Base-by-base conservation (phyloP, 2,113 vertebrate species). In the Prunella himalayana region DNA sequence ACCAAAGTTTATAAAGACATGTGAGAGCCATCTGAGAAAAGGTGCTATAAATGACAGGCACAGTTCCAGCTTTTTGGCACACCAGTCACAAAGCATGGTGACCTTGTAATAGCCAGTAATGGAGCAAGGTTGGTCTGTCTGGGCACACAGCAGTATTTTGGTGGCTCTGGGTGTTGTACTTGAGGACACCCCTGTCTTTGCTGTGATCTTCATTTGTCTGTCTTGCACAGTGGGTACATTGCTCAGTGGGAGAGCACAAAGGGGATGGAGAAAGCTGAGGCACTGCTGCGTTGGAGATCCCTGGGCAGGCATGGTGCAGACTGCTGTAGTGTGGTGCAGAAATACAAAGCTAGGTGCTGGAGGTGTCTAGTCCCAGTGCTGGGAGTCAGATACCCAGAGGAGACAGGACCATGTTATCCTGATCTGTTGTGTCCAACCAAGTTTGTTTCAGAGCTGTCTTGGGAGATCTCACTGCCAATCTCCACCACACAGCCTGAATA, bases 1-100 rank as follows among this genome's bases (percentile, higher is more conserved):
- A 45, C 92, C 71, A 11, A 82, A 92, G 76, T 95, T 94, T 95
- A 92, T 95, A 95, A 86, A 95, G 87, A 91, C 47, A 33, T n/a
- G 47, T 93, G 60, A 94, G 71, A 96, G 54, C 64, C 68, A 68
- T 93, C 82, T 95, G 79, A 95, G 90, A 64, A 83, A 93, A 86
- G 28, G n/a, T 63, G 28, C 77, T 88, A 33, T 93, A 92, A 95
- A 88, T 63, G 76, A 64, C 71, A 57, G 82, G 51, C 6, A 2
- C 64, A 11, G 39, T 56, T 84, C 73, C 89, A 88, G 50, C 1
- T 70, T 94, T 88, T 72, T 73, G 87, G 47, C 78, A 51, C 50
- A 25, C 54, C 39, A 44, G 64, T 73, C 30, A 41, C 45, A 37
- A 68, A 64, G 49, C 25, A 27, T 7, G 6, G 22, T 77, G 64